Base-by-base conservation (phyloP, 2,888 invertebrate species). In the Drosophila quasianomalipes region DNA sequence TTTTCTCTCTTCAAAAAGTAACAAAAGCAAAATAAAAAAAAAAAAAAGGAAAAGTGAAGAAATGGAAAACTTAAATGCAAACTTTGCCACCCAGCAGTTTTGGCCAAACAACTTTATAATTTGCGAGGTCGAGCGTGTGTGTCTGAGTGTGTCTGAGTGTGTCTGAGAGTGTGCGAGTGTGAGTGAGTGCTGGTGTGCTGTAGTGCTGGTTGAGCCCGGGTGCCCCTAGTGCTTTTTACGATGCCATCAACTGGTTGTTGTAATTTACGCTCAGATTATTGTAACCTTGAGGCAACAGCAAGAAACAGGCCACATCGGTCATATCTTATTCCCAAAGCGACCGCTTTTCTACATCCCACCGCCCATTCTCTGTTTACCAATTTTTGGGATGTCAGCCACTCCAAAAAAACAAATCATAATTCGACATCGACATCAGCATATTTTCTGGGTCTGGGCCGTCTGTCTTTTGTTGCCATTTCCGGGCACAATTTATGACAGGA, bases 361-460 rank as follows among this genome's bases (percentile, higher is more conserved):
- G 3, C 12, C 14, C 28, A 26, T 22, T 12, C 30, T n/a, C 9
- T n/a, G 39, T 16, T 66, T 68, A 7, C 16, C 26, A 47, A 47
- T 14, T 54, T 31, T 22, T 30, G n/a, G 47, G 37, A 39, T 49
- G 58, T 9, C 53, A 74, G 53, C 54, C 62, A 80, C 81, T 83
- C 79, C 9, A 82, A 87, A 83, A 89, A 90, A 90, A 87, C 87
- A 87, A 87, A 87, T 87, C 87, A 87, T 87, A 90, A 84, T 89
- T 87, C 91, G 82, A 89, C 91, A 87, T 82, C 82, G 87, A 84
- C 91, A 90, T 87, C 91, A 87, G 87, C 87, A 87, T 87, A 87
- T 87, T 87, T 87, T 81, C 74, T 55, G 70, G 82, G 70, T 68
- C 73, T 70, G 71, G 64, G 30, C 39, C 39, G 73, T 80, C 85